Percentiles rank a stretch among this genome's conserved stretches.
Conservation (phyloP, 2,113 vertebrate genomes). For the Carollia perspicillata region DNA sequence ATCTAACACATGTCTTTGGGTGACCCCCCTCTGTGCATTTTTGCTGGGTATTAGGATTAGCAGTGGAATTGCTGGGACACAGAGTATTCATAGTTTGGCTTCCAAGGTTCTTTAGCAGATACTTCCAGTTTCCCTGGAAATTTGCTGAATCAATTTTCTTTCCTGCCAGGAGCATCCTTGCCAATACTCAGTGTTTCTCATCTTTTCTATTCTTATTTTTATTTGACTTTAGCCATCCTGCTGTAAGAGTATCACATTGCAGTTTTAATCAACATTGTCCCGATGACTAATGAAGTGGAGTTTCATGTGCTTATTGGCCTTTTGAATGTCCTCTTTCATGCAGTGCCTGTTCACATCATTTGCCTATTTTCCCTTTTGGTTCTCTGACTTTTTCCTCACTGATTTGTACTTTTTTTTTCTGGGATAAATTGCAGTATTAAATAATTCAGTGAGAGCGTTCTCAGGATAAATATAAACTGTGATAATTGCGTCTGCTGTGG, state of each 20-base stretch:
- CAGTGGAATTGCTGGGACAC: accelerated
- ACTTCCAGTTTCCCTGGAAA: neutral
- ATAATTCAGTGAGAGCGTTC: neutral
- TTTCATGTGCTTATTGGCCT: neutral
- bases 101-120: neutral
- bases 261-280: neutral
- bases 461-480: conserved; percentile 10
- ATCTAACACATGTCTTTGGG: neutral
- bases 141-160: neutral
- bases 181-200: neutral
- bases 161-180: neutral
- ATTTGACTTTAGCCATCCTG: neutral
- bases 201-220: neutral
- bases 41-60: neutral
- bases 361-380: neutral
- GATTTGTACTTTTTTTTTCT: neutral
- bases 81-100: neutral
- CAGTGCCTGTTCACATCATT: neutral
- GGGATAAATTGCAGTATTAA: neutral
- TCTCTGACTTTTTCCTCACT: neutral
- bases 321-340: neutral
- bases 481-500: neutral
- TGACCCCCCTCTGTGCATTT: neutral
- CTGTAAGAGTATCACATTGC: neutral
- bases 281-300: neutral